Evolutionary conservation across 2,113 vertebrate genomes (phyloP).

Genomic region (Ranitomeya imitator): DNA sequence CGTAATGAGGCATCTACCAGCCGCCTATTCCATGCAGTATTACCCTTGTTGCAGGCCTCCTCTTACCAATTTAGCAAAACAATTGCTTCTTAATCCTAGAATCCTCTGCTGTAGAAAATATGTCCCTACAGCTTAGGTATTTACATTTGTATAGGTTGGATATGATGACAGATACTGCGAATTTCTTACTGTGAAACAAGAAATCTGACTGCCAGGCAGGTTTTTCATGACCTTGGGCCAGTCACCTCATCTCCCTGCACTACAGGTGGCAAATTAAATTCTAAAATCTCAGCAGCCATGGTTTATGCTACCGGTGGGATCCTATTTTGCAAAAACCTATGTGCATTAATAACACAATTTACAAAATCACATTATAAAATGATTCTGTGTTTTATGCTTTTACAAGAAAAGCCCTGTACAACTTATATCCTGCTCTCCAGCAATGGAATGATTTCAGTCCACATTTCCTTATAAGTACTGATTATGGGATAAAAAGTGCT

Average conservation of each 20-base stretch:
- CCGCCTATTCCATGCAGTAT: slow-evolving; percentile 44
- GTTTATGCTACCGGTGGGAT: slow-evolving; percentile 53
- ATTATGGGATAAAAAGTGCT: too few relatives aligned
- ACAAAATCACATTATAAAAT: slow-evolving; percentile 45
- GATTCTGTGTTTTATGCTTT: slow-evolving; percentile 27
- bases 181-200: slow-evolving; percentile 54
- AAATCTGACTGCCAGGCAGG: slow-evolving; percentile 51
- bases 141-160: slow-evolving; percentile 53
- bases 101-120: slow-evolving; percentile 43
- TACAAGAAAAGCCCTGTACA: slow-evolving; percentile 15
- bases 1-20: slow-evolving; percentile 44
- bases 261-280: slow-evolving; percentile 54
- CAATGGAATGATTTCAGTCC: background rate
- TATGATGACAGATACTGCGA: slow-evolving; percentile 50
- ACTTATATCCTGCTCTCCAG: slow-evolving; percentile 6
- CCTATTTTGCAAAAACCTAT: slow-evolving; percentile 55
- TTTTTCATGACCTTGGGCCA: slow-evolving; percentile 48
- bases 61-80: slow-evolving; percentile 51
- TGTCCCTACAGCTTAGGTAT: slow-evolving; percentile 52
- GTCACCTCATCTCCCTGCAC: slow-evolving; percentile 54
- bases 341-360: slow-evolving; percentile 50
- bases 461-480: too few relatives aligned
- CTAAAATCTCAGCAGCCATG: slow-evolving; percentile 44
- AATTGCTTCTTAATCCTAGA: slow-evolving; percentile 45
- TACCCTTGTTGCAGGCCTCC: slow-evolving; percentile 37